Evolutionary conservation across 2,113 vertebrate genomes (phyloP).

Genomic region (Apaloderma vittatum): DNA sequence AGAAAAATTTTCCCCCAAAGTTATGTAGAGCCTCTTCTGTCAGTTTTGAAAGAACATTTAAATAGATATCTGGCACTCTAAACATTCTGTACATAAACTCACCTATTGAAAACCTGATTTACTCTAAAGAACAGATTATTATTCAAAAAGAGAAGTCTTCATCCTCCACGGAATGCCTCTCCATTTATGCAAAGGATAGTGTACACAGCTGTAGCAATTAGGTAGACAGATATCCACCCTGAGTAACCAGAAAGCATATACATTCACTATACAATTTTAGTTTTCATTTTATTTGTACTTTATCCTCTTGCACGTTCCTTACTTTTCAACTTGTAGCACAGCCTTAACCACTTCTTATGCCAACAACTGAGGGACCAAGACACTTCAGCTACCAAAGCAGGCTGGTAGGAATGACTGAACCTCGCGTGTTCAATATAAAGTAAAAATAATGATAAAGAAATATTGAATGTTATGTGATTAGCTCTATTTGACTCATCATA

Average conservation of each 20-base stretch:
- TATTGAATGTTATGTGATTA: not conserved
- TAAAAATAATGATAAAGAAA: not conserved
- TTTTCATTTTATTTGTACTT: not conserved
- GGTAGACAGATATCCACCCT: not conserved
- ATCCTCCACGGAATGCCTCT: not conserved
- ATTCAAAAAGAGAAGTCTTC: not conserved
- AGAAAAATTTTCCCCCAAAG: not conserved
- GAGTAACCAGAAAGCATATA: not conserved
- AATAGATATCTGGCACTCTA: not conserved
- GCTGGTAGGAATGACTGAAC: not conserved
- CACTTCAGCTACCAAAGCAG: not conserved
- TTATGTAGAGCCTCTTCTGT: not conserved
- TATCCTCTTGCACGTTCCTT: not conserved
- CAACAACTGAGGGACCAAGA: not conserved
- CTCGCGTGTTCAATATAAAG: not conserved
- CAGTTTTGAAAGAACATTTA: not conserved
- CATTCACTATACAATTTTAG: not conserved
- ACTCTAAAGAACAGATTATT: not conserved
- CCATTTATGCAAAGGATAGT: not conserved
- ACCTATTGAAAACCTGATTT: not conserved
- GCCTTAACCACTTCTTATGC: not conserved
- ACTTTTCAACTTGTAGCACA: not conserved
- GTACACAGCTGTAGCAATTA: not conserved
- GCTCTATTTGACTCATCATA: not conserved
- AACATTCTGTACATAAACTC: not conserved